Evolutionary conservation across 2,888 invertebrate species (phyloP).

Genomic region (Phengaris alcon): DNA sequence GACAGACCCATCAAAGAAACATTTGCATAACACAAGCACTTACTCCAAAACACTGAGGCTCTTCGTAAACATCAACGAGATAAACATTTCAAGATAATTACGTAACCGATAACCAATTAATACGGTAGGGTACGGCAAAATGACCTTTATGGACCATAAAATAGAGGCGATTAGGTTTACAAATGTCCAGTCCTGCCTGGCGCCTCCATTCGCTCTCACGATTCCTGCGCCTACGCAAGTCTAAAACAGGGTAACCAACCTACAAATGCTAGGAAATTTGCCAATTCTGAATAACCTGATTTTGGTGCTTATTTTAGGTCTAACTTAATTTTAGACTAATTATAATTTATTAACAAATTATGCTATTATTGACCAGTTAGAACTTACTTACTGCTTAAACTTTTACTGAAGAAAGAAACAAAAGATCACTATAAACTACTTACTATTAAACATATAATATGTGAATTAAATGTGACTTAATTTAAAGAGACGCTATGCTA

Average conservation of each 20-base stretch:
- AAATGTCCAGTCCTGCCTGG: constrained; percentile 43
- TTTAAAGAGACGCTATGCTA: too few relatives aligned
- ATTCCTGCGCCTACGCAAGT: constrained; percentile 53
- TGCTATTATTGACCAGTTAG: background rate
- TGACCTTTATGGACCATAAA: constrained; percentile 22
- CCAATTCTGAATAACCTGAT: constrained; percentile 14
- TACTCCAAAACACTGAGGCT: constrained; percentile 12
- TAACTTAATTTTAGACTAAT: background rate
- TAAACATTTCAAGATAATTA: constrained; percentile 19
- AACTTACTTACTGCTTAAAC: background rate
- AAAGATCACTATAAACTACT: background rate
- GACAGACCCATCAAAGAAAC: constrained; percentile 10
- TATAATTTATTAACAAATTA: background rate
- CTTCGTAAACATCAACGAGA: constrained; percentile 15
- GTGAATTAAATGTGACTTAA: too few relatives aligned
- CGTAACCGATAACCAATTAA: constrained; percentile 27
- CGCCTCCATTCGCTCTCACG: constrained; percentile 55
- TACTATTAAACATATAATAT: background rate
- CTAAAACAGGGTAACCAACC: constrained; percentile 34
- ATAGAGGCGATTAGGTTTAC: constrained; percentile 27
- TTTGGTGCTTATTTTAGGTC: constrained; percentile 16
- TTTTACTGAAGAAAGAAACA: background rate
- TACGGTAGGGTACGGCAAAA: constrained; percentile 11
- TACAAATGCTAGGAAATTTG: constrained; percentile 15
- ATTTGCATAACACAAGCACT: constrained; percentile 13